phyloP scores from a whole-genome alignment of 2,888 invertebrate species.

The Perizoma flavofasciatum region DNA sequence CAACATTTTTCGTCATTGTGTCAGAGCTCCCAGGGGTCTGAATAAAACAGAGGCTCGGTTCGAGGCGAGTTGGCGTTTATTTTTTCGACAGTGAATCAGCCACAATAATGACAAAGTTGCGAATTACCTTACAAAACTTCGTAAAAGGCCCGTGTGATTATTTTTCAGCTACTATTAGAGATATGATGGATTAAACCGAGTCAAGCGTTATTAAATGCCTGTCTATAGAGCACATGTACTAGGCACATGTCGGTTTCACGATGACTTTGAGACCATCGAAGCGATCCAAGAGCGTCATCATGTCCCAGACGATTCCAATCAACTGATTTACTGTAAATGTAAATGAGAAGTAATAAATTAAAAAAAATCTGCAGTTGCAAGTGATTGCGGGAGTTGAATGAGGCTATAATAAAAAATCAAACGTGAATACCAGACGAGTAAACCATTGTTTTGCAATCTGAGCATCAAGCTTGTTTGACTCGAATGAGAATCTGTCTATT shows the following conservation, averaged over 20 bases:
- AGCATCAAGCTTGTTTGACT: constrained; percentile 36
- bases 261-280: constrained; percentile 50
- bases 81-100: constrained; percentile 64
- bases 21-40: constrained; percentile 69
- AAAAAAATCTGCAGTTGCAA: not conserved
- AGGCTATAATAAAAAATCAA: constrained; percentile 29
- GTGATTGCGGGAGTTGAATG: constrained; percentile 5
- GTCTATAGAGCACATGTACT: constrained; percentile 54
- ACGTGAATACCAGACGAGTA: constrained; percentile 32
- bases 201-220: constrained; percentile 48
- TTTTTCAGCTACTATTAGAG: constrained; percentile 21
- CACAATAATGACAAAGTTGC: constrained; percentile 57
- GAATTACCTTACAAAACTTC: constrained; percentile 31
- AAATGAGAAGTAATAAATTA: too few species aligned
- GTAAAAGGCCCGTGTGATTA: constrained; percentile 13
- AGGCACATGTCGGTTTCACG: constrained; percentile 59
- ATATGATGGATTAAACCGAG: constrained; percentile 40
- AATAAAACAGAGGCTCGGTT: constrained; percentile 74
- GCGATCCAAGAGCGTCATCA: constrained; percentile 41
- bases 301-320: constrained; percentile 42
- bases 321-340: constrained; percentile 31
- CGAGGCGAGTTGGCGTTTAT: constrained; percentile 67
- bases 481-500: constrained; percentile 36
- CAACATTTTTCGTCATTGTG: constrained; percentile 73
- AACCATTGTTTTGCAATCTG: constrained; percentile 38